These are phyloP conservation scores for Ectropis crepuscularia DNA, from an alignment of 2,888 invertebrate species.

Conservation along the genomic window DNA sequence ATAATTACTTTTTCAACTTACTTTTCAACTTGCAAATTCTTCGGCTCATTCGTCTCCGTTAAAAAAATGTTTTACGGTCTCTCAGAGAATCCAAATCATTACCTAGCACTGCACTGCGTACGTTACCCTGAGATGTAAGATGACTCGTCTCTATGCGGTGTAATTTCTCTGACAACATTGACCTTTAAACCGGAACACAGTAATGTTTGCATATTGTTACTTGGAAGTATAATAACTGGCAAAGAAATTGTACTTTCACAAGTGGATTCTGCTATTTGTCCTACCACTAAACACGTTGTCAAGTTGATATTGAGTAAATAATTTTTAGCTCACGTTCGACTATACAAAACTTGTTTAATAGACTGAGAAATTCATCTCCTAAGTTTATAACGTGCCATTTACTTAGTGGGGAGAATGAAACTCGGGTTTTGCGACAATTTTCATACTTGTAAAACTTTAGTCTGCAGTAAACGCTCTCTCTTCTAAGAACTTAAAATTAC, in stretches of 20 bases:
- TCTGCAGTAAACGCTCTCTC: conserved; percentile 57
- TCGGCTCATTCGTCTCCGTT: conserved; percentile 52
- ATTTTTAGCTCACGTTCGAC: conserved; percentile 29
- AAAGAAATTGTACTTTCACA: no score
- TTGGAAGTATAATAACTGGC: no score
- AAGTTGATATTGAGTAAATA: neutral
- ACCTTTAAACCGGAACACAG: no score
- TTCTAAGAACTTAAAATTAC: conserved; percentile 62
- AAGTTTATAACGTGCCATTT: conserved; percentile 45
- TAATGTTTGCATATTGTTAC: no score
- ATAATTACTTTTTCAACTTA: conserved; percentile 61
- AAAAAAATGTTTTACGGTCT: conserved; percentile 55
- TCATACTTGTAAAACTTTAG: conserved; percentile 71
- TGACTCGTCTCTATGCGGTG: no score
- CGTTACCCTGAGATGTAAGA: no score
- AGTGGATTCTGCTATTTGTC: no score
- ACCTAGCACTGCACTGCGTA: no score
- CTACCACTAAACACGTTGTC: no score
- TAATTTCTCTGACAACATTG: no score
- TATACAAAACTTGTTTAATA: conserved; percentile 30
- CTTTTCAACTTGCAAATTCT: conserved; percentile 56
- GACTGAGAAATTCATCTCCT: conserved; percentile 41
- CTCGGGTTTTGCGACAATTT: conserved; percentile 71
- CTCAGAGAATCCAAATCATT: conserved; percentile 30
- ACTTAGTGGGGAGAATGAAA: conserved; percentile 58